Conservation (phyloP, 2,113 vertebrate species). For the mouse (Mus musculus) region GRCm39 chr15:25902001-25902500, state of each 20-base stretch:
- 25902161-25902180: not conserved
- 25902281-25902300: no score
- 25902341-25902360: not conserved
- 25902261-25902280: not conserved
- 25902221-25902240: not conserved
- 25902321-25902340: not conserved
- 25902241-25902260: not conserved
- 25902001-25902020: not conserved
- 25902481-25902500: no score
- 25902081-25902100: not conserved
- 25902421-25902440: not conserved
- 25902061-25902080: not conserved
- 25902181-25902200: not conserved
- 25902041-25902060: not conserved
- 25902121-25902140: not conserved
- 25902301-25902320: not conserved
- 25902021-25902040: not conserved
- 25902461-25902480: not conserved
- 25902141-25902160: not conserved
- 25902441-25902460: rapidly evolving
- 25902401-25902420: not conserved
- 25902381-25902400: rapidly evolving
- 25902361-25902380: no score
- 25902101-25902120: rapidly evolving
- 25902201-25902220: not conserved